Conservation (phyloP, 1,140 invertebrate genomes). For the Fopius arisanus region DNA sequence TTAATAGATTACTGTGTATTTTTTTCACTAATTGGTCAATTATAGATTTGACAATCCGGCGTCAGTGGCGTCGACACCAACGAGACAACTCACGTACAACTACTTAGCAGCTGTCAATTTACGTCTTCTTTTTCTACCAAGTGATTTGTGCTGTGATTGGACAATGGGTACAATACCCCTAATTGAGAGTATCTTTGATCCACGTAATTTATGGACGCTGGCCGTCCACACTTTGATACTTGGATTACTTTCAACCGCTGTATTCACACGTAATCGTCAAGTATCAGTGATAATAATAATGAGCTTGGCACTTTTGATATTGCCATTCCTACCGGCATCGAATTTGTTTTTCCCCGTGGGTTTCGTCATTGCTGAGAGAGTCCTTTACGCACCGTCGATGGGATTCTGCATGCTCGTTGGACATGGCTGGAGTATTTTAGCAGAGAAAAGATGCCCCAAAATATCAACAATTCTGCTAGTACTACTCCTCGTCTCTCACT, state of each 20-base stretch:
- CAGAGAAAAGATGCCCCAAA: slow-evolving; percentile 67
- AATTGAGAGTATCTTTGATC: slow-evolving; percentile 80
- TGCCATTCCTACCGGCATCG: slow-evolving; percentile 94
- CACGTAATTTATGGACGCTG: slow-evolving; percentile 85
- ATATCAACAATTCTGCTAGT: slow-evolving; percentile 71
- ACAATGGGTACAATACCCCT: slow-evolving; percentile 97
- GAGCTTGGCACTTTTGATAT: slow-evolving; percentile 83
- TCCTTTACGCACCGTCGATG: slow-evolving; percentile 97
- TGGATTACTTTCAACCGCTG: slow-evolving; percentile 71
- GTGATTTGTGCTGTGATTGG: slow-evolving; percentile 95
- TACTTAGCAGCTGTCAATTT: slow-evolving; percentile 91
- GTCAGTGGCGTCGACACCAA: slow-evolving; percentile 78
- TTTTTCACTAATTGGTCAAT: slow-evolving; percentile 34
- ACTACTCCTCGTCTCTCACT: slow-evolving; percentile 77
- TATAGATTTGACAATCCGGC: slow-evolving; percentile 92
- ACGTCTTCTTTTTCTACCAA: slow-evolving; percentile 89
- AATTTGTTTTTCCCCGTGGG: slow-evolving; percentile 98
- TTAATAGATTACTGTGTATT: too few species aligned
- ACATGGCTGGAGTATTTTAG: slow-evolving; percentile 73
- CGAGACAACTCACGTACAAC: slow-evolving; percentile 90
- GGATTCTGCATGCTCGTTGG: slow-evolving; percentile 94
- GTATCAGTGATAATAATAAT: slow-evolving; percentile 83
- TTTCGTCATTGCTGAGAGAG: slow-evolving; percentile 95
- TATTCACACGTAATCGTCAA: slow-evolving; percentile 71
- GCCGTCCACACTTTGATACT: slow-evolving; percentile 73